Evolutionary conservation across 2,888 invertebrate species (phyloP), one percentile per base, ranked within the genome.

Genomic region (Petrophora chlorosata): DNA sequence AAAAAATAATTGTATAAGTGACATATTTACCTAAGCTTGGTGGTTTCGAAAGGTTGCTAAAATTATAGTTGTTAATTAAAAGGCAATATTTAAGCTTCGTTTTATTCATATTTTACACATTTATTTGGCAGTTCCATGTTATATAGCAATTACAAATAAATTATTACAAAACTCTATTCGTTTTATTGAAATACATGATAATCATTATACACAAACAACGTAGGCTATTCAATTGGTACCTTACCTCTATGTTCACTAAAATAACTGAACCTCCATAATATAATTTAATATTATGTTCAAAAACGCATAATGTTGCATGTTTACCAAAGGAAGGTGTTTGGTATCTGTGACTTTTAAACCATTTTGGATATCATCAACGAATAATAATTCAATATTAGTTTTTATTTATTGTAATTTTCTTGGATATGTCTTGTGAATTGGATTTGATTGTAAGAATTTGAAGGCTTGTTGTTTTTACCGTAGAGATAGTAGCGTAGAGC

Each of bases 41-140:
- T n/a, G n/a, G n/a, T n/a, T n/a, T n/a, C n/a, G n/a, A n/a, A n/a
- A n/a, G n/a, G n/a, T n/a, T n/a, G n/a, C n/a, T n/a, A n/a, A n/a
- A 19, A 1, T 7, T 1, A 19, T 7, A 2, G 7, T 22, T 22
- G 7, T 8, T 5, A 10, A 33, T 32, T 23, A 25, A 41, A 26
- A 32, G n/a, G 14, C 15, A 12, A 49, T 49, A 61, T 65, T 73
- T 53, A 83, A 83, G 83, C 83, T 70, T 76, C 59, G 56, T 68
- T 83, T 84, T 79, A 81, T 79, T 75, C 70, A 62, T 71, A 76
- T 64, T 71, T 68, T 79, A 79, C 72, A 84, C 76, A 81, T 78
- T 77, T 63, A 76, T 87, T 87, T 86, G 85, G 86, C 86, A 82
- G 77, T 78, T 75, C 65, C 60, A 63, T 39, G 9, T 40, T 29